Percentiles rank a stretch among this genome's conserved stretches.
These are phyloP conservation scores for human DNA, from an alignment of 2,113 vertebrate genomes.

Conservation along the genomic window GRCh38 chr11:74984501-74985000, in stretches of 20 bases:
- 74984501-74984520: neutral
- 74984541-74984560: neutral
- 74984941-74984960: neutral
- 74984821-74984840: neutral
- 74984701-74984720: neutral
- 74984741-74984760: neutral
- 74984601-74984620: neutral
- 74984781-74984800: neutral
- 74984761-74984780: neutral
- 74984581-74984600: neutral
- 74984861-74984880: neutral
- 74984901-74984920: neutral
- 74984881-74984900: neutral
- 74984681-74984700: neutral
- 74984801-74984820: neutral
- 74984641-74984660: neutral
- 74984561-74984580: neutral
- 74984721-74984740: neutral
- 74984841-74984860: neutral
- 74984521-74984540: neutral
- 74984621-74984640: neutral
- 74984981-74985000: neutral
- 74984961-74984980: neutral
- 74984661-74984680: neutral
- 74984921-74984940: neutral